A percentile compares a stretch with the other conserved stretches of the same genome.
phyloP scores from a whole-genome alignment of 2,888 invertebrate genomes.

The Amblyjoppa fuscipennis region DNA sequence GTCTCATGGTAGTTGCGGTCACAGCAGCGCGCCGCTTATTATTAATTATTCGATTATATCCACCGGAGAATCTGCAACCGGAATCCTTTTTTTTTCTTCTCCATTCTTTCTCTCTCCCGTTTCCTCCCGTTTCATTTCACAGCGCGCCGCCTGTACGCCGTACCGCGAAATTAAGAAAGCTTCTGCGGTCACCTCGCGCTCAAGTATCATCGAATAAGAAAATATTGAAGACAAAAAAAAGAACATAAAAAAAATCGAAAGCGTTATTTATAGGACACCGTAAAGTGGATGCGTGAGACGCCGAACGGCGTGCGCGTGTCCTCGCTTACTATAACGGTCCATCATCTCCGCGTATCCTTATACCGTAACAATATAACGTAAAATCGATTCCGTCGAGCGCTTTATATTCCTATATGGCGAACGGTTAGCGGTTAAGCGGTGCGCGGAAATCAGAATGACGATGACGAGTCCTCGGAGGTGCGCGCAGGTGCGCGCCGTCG shows the following conservation, averaged over 20 bases:
- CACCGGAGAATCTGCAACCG: constrained; percentile 46
- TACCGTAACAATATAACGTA: constrained; percentile 49
- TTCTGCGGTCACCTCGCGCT: constrained; percentile 37
- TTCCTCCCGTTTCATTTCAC: constrained; percentile 19
- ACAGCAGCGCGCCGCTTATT: constrained; percentile 52
- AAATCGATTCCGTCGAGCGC: constrained; percentile 49
- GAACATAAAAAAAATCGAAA: constrained; percentile 29
- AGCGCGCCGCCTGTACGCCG: neutral
- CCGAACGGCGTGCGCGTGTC: constrained; percentile 17
- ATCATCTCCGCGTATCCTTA: constrained; percentile 49
- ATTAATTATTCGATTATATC: constrained; percentile 64
- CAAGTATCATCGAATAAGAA: constrained; percentile 8
- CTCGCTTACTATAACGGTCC: constrained; percentile 58
- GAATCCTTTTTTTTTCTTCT: constrained; percentile 26
- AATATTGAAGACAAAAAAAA: neutral
- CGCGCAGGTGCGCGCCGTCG: constrained; percentile 25
- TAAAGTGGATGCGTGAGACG: constrained; percentile 34
- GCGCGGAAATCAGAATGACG: constrained; percentile 51
- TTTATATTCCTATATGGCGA: constrained; percentile 53
- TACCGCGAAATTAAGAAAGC: constrained; percentile 53
- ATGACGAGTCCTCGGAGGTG: constrained; percentile 49
- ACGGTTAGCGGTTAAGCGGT: constrained; percentile 48
- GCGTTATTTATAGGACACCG: constrained; percentile 52
- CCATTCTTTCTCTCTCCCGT: constrained; percentile 1
- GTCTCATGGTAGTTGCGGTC: constrained; percentile 50